Conservation (phyloP, 2,113 vertebrate genomes). For the Corvus moneduloides region DNA sequence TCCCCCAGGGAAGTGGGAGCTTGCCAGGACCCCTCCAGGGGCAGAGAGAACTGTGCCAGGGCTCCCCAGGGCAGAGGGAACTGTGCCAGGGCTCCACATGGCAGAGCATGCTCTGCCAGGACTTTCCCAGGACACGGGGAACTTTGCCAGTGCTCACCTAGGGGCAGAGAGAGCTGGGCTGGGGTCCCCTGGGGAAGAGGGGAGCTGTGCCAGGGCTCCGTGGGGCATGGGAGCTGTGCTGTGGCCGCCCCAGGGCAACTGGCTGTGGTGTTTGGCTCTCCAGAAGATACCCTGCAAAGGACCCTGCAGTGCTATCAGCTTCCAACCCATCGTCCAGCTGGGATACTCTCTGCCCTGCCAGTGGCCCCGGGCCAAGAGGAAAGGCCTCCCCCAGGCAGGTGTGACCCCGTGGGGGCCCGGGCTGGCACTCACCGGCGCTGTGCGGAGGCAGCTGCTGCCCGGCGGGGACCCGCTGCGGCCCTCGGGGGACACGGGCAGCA, state of each 20-base stretch:
- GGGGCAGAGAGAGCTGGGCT: background rate
- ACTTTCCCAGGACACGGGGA: background rate
- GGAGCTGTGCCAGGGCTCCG: background rate
- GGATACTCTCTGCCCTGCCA: background rate
- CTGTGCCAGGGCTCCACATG: background rate
- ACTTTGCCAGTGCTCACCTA: background rate
- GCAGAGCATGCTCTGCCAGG: background rate
- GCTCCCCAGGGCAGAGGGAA: background rate
- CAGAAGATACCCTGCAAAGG: background rate
- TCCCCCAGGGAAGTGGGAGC: background rate
- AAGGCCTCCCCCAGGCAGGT: background rate
- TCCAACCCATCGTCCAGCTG: background rate
- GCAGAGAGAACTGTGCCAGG: background rate
- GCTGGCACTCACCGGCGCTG: conserved; percentile 78
- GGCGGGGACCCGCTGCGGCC: conserved; percentile 58
- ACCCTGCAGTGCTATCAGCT: background rate
- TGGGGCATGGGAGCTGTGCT: background rate
- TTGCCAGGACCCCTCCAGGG: background rate
- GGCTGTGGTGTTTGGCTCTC: rapidly evolving
- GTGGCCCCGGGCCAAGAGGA: background rate
- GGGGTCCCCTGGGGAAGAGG: background rate
- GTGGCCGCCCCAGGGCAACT: background rate
- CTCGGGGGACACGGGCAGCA: conserved; percentile 80
- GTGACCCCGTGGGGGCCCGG: rapidly evolving
- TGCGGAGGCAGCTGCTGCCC: conserved; percentile 71